Conservation (phyloP, 1,140 invertebrate species). For the Papilio polyxenes region DNA sequence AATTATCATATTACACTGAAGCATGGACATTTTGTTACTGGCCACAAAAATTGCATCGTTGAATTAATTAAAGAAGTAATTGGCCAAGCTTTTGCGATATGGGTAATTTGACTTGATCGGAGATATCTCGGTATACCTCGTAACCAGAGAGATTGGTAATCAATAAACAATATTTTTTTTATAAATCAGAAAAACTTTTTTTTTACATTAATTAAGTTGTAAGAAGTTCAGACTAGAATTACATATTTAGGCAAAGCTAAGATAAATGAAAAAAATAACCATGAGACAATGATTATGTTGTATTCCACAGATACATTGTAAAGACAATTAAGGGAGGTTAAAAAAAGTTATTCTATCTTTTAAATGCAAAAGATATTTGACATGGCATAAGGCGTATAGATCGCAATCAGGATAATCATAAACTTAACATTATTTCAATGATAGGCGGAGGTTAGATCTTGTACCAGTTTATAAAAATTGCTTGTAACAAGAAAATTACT, state of each 20-base stretch:
- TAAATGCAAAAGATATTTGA: not conserved
- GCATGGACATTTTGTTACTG: constrained; percentile 34
- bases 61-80: constrained; percentile 13
- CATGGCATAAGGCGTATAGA: not conserved
- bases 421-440: not conserved
- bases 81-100: not conserved
- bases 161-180: not conserved
- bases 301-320: too few relatives aligned
- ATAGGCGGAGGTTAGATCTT: not conserved
- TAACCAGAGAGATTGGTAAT: not conserved
- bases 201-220: too few relatives aligned
- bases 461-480: not conserved
- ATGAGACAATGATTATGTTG: too few relatives aligned
- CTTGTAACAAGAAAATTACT: not conserved
- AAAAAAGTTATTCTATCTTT: not conserved
- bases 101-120: not conserved
- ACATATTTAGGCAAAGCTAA: not conserved
- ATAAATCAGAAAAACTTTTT: not conserved
- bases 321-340: too few relatives aligned
- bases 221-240: not conserved
- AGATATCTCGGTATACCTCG: not conserved
- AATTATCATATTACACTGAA: constrained; percentile 41
- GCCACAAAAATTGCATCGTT: constrained; percentile 25
- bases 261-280: too few relatives aligned
- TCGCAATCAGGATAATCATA: not conserved